phyloP scores from a whole-genome alignment of 2,888 invertebrate genomes.

The Theretra japonica region DNA sequence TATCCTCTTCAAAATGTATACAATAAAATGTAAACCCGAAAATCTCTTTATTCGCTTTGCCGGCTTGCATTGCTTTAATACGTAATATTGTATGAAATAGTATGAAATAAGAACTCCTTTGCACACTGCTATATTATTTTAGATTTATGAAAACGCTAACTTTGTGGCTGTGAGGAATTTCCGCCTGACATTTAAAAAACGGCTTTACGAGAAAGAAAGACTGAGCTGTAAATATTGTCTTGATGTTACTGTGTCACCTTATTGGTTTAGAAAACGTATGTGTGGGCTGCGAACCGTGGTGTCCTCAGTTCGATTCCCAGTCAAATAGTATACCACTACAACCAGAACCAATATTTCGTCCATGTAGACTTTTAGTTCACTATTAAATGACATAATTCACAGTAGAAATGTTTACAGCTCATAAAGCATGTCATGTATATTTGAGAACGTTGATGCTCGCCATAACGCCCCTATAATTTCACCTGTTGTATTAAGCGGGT shows the following conservation, averaged over 20 bases:
- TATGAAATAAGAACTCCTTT: background rate
- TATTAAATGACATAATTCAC: too few relatives aligned
- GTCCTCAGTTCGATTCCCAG: too few relatives aligned
- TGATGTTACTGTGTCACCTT: too few relatives aligned
- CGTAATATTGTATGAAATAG: background rate
- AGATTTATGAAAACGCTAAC: background rate
- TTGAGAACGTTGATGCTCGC: background rate
- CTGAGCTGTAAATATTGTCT: too few relatives aligned
- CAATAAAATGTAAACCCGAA: background rate
- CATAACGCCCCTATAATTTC: conserved; percentile 15
- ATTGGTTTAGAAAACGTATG: too few relatives aligned
- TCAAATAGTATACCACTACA: too few relatives aligned
- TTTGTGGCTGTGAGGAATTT: background rate
- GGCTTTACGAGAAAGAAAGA: too few relatives aligned
- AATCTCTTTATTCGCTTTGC: conserved; percentile 3
- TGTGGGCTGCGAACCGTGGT: too few relatives aligned
- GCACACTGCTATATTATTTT: background rate
- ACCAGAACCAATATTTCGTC: too few relatives aligned
- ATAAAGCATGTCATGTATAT: background rate
- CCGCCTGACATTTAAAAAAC: too few relatives aligned
- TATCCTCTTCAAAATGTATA: conserved; percentile 3
- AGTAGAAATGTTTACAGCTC: background rate
- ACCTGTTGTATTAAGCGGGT: background rate
- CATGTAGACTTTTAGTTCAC: too few relatives aligned
- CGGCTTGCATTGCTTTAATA: background rate